phyloP scores from a whole-genome alignment of 2,888 invertebrate species.

The Xestoiulus laeticollis region DNA sequence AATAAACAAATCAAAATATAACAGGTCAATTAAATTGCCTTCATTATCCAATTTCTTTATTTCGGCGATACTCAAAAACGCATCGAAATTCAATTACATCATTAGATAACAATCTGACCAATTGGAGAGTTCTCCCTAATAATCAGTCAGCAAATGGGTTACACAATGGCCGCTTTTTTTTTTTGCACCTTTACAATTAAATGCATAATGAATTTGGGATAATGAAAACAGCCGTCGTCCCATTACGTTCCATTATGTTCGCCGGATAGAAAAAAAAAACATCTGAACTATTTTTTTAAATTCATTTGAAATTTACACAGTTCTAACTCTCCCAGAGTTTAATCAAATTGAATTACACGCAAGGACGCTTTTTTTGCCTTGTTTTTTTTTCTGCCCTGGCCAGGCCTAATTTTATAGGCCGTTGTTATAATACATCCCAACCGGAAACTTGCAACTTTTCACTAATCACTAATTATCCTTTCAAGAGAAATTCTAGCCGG shows the following conservation, averaged over 20 bases:
- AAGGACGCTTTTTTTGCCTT: not conserved
- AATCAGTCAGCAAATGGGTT: not conserved
- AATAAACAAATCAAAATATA: not conserved
- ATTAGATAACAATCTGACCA: not conserved
- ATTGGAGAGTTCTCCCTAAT: not conserved
- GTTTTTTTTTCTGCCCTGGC: not conserved
- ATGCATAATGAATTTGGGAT: not conserved
- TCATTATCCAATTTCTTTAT: slow-evolving; percentile 10
- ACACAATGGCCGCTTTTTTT: not conserved
- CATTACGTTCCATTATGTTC: not conserved
- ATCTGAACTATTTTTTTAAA: not conserved
- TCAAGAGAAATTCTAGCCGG: slow-evolving; percentile 7
- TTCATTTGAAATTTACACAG: slow-evolving; percentile 9
- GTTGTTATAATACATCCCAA: not conserved
- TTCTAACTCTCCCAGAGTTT: slow-evolving; percentile 18
- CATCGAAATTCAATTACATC: slow-evolving; percentile 12
- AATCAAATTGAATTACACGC: slow-evolving; percentile 26
- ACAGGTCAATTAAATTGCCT: slow-evolving; percentile 9
- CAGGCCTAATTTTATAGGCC: slow-evolving; percentile 26
- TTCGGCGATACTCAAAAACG: not conserved
- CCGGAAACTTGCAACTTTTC: slow-evolving; percentile 18
- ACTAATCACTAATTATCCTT: slow-evolving; percentile 26
- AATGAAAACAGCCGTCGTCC: slow-evolving; percentile 23
- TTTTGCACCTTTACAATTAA: slow-evolving; percentile 4
- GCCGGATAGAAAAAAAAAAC: not conserved